A percentile compares a stretch with the other conserved stretches of the same genome.
Evolutionary conservation across 1,140 invertebrate genomes (phyloP).

Genomic region (Himalopsyche phryganea): DNA sequence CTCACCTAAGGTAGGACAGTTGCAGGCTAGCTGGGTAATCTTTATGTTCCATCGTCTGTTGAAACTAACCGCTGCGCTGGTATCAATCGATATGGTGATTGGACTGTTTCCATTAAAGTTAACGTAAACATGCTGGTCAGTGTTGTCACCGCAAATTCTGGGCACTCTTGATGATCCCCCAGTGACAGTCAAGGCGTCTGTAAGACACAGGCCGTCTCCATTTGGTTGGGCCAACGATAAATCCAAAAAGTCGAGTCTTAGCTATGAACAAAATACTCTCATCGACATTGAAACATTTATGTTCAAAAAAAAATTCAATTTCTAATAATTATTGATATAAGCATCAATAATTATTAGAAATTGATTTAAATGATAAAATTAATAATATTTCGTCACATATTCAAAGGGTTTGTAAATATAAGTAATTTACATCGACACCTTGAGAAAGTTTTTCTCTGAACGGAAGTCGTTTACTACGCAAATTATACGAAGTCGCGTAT

Average conservation of each 20-base stretch:
- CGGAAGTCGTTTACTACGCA: no score
- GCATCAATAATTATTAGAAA: no score
- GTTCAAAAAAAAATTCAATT: no score
- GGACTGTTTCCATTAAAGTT: constrained; percentile 67
- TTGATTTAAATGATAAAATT: no score
- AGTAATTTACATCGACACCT: no score
- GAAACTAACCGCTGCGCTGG: constrained; percentile 57
- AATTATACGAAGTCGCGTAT: no score
- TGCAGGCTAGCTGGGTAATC: constrained; percentile 70
- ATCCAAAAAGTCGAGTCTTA: constrained; percentile 74
- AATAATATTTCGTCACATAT: no score
- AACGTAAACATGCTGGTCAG: constrained; percentile 76
- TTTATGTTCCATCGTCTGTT: constrained; percentile 73
- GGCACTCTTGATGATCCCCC: constrained; percentile 66
- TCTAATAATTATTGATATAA: no score
- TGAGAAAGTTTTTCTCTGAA: no score
- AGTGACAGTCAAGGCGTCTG: constrained; percentile 66
- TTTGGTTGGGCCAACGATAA: constrained; percentile 69
- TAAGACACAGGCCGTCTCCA: constrained; percentile 66
- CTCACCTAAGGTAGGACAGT: constrained; percentile 60
- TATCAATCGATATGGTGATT: constrained; percentile 66
- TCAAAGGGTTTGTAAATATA: no score
- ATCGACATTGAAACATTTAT: background rate
- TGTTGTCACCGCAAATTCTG: constrained; percentile 74
- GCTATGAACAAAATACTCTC: constrained; percentile 48